These are phyloP conservation scores for Dorcus hopei DNA, from an alignment of 2,888 invertebrate species.

Conservation along the genomic window DNA sequence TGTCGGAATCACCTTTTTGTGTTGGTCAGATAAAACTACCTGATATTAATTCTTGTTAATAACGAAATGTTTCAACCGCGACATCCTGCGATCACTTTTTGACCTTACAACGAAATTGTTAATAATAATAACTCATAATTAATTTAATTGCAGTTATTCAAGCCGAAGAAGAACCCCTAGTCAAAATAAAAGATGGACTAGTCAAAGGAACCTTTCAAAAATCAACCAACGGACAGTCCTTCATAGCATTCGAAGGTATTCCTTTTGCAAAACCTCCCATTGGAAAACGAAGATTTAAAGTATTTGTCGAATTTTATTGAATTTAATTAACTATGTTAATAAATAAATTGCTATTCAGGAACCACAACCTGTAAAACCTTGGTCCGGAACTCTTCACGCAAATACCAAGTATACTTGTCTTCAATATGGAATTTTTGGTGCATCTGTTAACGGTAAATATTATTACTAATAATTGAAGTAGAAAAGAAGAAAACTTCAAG, in stretches of 20 bases:
- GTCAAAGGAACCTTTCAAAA: conserved; percentile 2
- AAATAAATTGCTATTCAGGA: conserved; percentile 39
- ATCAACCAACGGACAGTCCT: conserved; percentile 8
- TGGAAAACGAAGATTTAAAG: conserved; percentile 9
- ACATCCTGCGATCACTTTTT: too few relatives aligned
- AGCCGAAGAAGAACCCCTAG: not conserved
- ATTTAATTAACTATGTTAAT: not conserved
- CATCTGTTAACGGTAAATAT: not conserved
- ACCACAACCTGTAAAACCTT: conserved; percentile 54
- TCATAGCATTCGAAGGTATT: conserved; percentile 12
- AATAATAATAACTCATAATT: too few relatives aligned
- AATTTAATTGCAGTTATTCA: not conserved
- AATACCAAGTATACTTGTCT: conserved; percentile 35
- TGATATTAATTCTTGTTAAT: too few relatives aligned
- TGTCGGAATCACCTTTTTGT: too few relatives aligned
- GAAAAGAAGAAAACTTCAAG: too few relatives aligned
- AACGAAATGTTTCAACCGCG: too few relatives aligned
- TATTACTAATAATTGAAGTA: too few relatives aligned
- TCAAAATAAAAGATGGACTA: conserved; percentile 10
- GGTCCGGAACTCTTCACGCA: conserved; percentile 64
- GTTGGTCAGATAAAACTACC: too few relatives aligned
- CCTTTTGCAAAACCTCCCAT: conserved; percentile 13
- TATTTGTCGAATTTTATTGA: not conserved
- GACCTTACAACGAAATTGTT: too few relatives aligned
- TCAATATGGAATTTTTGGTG: conserved; percentile 7